Conservation (phyloP, 2,888 invertebrate species). For the Campoletis raptor region DNA sequence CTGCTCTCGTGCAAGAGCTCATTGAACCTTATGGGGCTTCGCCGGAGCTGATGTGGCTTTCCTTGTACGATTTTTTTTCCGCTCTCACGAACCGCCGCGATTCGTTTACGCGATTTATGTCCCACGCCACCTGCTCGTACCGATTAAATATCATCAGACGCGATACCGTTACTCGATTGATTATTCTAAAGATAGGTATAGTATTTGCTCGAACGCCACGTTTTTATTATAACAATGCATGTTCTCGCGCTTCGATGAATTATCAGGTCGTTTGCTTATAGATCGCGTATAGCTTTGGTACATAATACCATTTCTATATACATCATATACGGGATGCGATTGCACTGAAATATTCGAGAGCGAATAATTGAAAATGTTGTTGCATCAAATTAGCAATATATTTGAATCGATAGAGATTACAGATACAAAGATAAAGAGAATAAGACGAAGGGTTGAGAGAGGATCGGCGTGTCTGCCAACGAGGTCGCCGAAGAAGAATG, state of each 20-base stretch:
- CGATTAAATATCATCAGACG: no score
- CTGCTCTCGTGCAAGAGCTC: constrained; percentile 24
- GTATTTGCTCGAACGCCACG: constrained; percentile 41
- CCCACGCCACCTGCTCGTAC: no score
- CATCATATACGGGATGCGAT: no score
- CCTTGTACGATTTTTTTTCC: constrained; percentile 26
- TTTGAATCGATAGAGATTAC: no score
- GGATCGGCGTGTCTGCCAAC: background rate
- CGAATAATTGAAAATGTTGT: no score
- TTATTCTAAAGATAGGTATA: constrained; percentile 63
- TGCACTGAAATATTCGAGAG: no score
- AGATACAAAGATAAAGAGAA: background rate
- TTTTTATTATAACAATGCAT: constrained; percentile 59
- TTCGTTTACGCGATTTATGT: constrained; percentile 40
- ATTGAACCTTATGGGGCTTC: constrained; percentile 65
- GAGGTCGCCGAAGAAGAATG: background rate
- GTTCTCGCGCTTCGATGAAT: constrained; percentile 63
- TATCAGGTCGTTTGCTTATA: constrained; percentile 65
- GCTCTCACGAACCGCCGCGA: constrained; percentile 16
- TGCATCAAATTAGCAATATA: no score
- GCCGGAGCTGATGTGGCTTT: constrained; percentile 54
- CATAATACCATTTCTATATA: no score
- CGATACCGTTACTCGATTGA: no score
- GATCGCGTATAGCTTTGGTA: background rate
- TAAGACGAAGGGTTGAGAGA: background rate